A percentile compares a stretch with the other conserved stretches of the same genome.
Conservation (phyloP, 2,888 invertebrate genomes). For the Esperia sulphurella region DNA sequence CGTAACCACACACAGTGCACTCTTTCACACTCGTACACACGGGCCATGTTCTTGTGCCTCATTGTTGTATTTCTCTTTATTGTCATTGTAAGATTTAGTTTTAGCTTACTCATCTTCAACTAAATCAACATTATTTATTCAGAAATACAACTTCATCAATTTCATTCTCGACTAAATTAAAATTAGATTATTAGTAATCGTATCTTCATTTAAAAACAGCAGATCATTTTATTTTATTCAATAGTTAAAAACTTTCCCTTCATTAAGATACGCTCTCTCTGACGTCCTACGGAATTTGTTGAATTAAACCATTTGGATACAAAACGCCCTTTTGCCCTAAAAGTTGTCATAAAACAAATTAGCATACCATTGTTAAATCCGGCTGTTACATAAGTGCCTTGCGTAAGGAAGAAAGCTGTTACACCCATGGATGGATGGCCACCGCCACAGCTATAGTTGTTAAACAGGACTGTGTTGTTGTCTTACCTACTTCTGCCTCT, state of each 20-base stretch:
- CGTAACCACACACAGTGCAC: slow-evolving; percentile 13
- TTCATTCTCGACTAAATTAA: background rate
- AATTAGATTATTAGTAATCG: no score
- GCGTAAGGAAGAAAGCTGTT: slow-evolving; percentile 24
- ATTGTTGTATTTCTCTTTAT: no score
- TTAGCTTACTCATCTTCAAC: background rate
- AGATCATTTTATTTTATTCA: background rate
- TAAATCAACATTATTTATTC: background rate
- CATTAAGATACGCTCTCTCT: background rate
- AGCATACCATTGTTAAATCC: slow-evolving; percentile 17
- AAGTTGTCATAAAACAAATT: slow-evolving; percentile 21
- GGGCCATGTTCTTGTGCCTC: no score
- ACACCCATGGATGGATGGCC: background rate
- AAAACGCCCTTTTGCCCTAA: slow-evolving; percentile 16
- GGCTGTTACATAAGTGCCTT: slow-evolving; percentile 16
- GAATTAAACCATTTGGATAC: background rate
- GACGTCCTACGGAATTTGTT: background rate
- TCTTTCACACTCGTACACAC: background rate
- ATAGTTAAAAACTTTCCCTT: background rate
- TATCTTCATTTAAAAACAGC: background rate
- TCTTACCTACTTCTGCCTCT: no score
- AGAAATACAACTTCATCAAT: background rate
- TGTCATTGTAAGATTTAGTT: background rate
- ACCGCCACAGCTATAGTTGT: background rate
- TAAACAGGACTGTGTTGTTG: background rate